Evolutionary conservation across 2,888 invertebrate genomes (phyloP), one percentile per base, ranked within the genome.

Genomic region (Himalopsyche kuldschensis): DNA sequence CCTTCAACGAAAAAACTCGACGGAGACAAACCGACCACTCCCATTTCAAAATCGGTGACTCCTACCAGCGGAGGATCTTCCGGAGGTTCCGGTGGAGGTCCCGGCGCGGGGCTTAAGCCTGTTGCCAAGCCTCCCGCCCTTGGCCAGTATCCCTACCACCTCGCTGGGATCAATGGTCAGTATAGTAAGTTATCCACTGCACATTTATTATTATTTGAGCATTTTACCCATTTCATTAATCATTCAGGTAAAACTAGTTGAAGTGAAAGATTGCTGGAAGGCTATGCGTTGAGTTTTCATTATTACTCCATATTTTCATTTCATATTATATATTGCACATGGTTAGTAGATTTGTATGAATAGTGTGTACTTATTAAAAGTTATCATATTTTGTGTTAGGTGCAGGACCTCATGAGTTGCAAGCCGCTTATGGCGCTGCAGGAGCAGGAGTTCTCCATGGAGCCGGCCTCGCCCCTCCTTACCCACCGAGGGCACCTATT

Each of bases 41-140:
- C 97, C 5, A 97, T 97, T 87, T 96, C 97, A 17, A 98, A 97
- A 91, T 95, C 97, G 6, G 96, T 96, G 85, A 97, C 97, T 55
- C 97, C 97, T 4, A 97, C 97, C 24, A 92, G 93, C 3, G 94
- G 95, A 75, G 92, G 92, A 80, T 91, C 92, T 82, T 93, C 93
- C 85, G 90, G 93, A 79, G 93, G 93, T 81, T 89, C 91, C 0
- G 89, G 93, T 87, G 88, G 93, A 89, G 93, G 93, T 85, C 90
- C 93, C 89, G 20, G 87, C 15, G 81, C 84, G 4, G 90, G 92
- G 63, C 88, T 92, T 86, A 93, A 93, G 88, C 91, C 92, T 77
- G 90, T 91, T 87, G 90, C 91, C 86, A 91, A 90, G 88, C 93
- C 93, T 87, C 93, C 93, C 86, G 93, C 89, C 87, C 89, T 92